Evolutionary conservation across 2,113 vertebrate genomes (phyloP), one percentile per base, ranked within the genome.

Genomic region (Mesoclemmys tuberculata): DNA sequence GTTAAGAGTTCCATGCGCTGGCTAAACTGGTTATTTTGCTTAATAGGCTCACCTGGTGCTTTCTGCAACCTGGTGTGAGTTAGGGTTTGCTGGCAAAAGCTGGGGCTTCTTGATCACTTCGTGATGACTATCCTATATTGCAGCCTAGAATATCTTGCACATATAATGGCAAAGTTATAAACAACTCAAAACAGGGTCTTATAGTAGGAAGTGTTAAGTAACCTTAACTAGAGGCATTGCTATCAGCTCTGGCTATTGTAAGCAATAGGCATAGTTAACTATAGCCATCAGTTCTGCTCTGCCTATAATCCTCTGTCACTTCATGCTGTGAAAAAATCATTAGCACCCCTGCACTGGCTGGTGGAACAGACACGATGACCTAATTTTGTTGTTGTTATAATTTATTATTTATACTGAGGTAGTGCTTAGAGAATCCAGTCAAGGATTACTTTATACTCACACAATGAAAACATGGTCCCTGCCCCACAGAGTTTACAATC

Each of bases 191-290:
- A 6, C 0, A 8, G 38, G 49, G 8, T 1, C 22, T 68, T 64
- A 12, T 7, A 74, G 54, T 1, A 82, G 51, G 12, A 68, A 89
- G 41, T 2, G 8, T 2, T 55, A 18, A 64, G 51, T 31, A 94
- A 83, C 93, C 94, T 94, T 55, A 94, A 91, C 93, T 75, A 85
- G 0, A 93, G 84, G 4, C 94, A 54, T 49, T 24, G 68, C 5
- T 24, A 11, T 82, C 27, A 0, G 49, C 86, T 81, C 31, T 22
- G 58, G 38, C 79, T 41, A 5, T 54, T 26, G 71, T 84, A 4
- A 85, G 41, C 11, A 68, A 68, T 1, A 51, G 84, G 74, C 52
- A 11, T 54, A 44, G 14, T 1, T 89, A 87, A 94, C 71, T 26
- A 75, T 46, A 75, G 41, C 41, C 71, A 26, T 75, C 71, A 26